Evolutionary conservation across 2,797 vertebrate species (phyloP).

Genomic region (Yasuhikotakia modesta): DNA sequence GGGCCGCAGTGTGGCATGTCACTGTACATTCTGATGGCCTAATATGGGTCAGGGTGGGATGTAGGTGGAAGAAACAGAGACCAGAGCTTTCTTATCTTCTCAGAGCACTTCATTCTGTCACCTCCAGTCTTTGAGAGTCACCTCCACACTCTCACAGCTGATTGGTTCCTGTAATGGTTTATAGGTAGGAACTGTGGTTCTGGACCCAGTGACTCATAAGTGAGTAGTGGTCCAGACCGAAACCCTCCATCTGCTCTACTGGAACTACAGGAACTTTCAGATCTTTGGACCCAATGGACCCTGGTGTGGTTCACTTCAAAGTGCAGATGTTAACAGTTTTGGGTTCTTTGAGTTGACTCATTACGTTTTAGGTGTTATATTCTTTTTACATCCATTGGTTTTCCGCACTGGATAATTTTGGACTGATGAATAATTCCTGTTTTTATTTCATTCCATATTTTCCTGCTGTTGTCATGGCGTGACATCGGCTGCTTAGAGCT

Average conservation of each 20-base stretch:
- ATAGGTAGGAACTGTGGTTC: slow-evolving; percentile 5
- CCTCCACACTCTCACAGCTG: slow-evolving; percentile 2
- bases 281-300: slow-evolving; percentile 34
- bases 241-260: background rate
- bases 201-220: slow-evolving; percentile 1
- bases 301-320: slow-evolving; percentile 77
- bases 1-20: too few species aligned
- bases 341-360: slow-evolving; percentile 12
- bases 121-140: slow-evolving; percentile 27
- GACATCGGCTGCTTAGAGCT: slow-evolving; percentile 78
- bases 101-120: slow-evolving; percentile 55
- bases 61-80: slow-evolving; percentile 41
- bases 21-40: slow-evolving; percentile 35
- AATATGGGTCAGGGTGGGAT: slow-evolving; percentile 60
- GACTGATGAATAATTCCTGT: slow-evolving; percentile 15
- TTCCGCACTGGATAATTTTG: background rate
- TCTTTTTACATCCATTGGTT: slow-evolving; percentile 38
- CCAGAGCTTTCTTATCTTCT: slow-evolving; percentile 61
- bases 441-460: slow-evolving; percentile 65
- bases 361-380: background rate
- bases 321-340: slow-evolving; percentile 65
- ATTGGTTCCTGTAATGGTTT: background rate
- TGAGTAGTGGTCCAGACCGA: background rate
- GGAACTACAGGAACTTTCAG: slow-evolving; percentile 5
- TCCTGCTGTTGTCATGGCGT: slow-evolving; percentile 67